Percentiles rank a stretch among this genome's conserved stretches.
Evolutionary conservation across 2,888 invertebrate genomes (phyloP).

Genomic region (Biston betularia): DNA sequence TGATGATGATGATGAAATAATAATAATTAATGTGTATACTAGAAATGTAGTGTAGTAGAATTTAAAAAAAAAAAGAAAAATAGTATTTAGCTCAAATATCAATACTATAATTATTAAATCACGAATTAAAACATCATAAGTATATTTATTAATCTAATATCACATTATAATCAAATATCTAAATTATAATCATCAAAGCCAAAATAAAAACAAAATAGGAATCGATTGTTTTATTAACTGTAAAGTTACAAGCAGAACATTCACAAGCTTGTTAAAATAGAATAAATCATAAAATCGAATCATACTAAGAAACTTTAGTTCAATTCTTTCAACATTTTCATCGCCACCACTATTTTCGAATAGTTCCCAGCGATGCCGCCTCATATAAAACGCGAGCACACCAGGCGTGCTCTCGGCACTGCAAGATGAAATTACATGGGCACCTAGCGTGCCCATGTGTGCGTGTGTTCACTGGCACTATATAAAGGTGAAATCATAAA

Average conservation of each 20-base stretch:
- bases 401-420: too few species aligned
- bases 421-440: too few species aligned
- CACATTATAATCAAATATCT: conserved; percentile 43
- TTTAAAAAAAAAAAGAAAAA: background rate
- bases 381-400: too few species aligned
- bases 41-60: background rate
- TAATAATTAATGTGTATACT: too few species aligned
- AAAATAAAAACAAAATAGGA: background rate
- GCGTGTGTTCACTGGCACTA: too few species aligned
- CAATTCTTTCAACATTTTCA: too few species aligned
- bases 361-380: too few species aligned
- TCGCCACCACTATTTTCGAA: too few species aligned
- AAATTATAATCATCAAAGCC: background rate
- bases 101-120: background rate
- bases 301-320: background rate
- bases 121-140: background rate
- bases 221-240: background rate
- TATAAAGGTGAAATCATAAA: too few species aligned
- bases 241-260: too few species aligned
- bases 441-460: too few species aligned
- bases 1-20: too few species aligned
- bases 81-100: background rate
- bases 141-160: conserved; percentile 53
- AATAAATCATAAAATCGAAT: background rate
- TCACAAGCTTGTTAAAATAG: background rate